Base-by-base conservation (phyloP, 2,797 vertebrate species). In the Mormyrops attenuatus region DNA sequence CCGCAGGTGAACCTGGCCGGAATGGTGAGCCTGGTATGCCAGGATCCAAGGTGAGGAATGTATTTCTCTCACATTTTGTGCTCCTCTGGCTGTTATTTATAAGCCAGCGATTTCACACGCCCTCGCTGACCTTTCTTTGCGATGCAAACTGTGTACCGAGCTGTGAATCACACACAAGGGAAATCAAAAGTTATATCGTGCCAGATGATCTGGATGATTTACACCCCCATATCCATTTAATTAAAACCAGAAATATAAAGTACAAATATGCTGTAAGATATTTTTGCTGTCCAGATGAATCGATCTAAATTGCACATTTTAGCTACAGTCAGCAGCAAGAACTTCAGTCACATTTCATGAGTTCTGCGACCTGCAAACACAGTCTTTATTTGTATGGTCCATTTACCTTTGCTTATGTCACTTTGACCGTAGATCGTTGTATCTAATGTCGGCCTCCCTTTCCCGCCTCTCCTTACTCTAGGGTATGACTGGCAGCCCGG, bases 401-500 rank as follows among this genome's bases (percentile, higher is more conserved):
- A 26, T 86, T 20, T 57, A 55, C 13, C 52, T 34, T 55, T 13
- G 2, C 85, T 17, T 38, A 4, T 47, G 80, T 20, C 52, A 50
- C 26, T 8, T 53, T n/a, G n/a, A 13, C 49, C 5, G 9, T 2
- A 11, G 49, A 13, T 85, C 30, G 3, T 85, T 26, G 2, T 38
- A 34, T 38, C 85, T 57, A n/a, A 87, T 63, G 3, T 73, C 77
- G 86, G 8, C 26, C 34, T 88, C 30, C 49, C 22, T 50, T 9
- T 85, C 50, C 89, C 89, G 92, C 92, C n/a, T 26, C 0, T 87
- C 8, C 89, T 88, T 15, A 0, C 88, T 89, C 1, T 91, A 97
- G 97, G 97, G 97, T 95, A 95, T 97, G 93, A 97, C 97, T 95
- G 97, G 97, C 93, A 97, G 97, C 92, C 97, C 97, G 84, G 97